Evolutionary conservation across 1,140 invertebrate species (phyloP).

Genomic region (Scaptomyza graminum): DNA sequence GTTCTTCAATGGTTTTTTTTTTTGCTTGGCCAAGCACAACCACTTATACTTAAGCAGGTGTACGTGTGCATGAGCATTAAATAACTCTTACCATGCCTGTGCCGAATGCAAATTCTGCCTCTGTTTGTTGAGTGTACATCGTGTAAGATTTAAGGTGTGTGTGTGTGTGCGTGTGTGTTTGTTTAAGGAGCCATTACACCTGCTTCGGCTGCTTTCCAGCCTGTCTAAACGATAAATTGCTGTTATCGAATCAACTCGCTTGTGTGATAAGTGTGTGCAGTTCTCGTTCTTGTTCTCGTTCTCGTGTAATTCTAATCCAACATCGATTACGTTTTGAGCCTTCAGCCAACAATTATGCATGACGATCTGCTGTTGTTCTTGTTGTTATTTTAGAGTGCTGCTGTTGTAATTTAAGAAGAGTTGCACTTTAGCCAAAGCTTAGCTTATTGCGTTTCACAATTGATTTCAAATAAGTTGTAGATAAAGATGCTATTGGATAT

Average conservation of each 20-base stretch:
- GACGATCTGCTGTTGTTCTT: neutral
- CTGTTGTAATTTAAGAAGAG: neutral
- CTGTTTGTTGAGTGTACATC: conserved; percentile 29
- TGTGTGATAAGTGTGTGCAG: conserved; percentile 11
- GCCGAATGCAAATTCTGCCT: conserved; percentile 65
- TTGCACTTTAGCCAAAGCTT: too few relatives aligned
- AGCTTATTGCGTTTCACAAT: neutral
- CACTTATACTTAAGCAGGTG: conserved; percentile 50
- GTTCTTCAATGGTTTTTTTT: conserved; percentile 48
- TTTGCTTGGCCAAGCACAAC: conserved; percentile 52
- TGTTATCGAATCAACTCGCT: conserved; percentile 64
- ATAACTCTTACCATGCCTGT: conserved; percentile 66
- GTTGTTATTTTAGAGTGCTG: too few relatives aligned
- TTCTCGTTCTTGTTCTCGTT: too few relatives aligned
- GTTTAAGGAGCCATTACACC: conserved; percentile 42
- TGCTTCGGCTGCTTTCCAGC: conserved; percentile 28
- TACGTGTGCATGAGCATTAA: conserved; percentile 44
- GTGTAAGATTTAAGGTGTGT: conserved; percentile 1
- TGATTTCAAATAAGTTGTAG: neutral
- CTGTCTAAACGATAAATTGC: conserved; percentile 71
- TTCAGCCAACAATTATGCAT: conserved; percentile 54
- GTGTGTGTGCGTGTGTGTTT: conserved; percentile 5
- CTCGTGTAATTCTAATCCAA: too few relatives aligned
- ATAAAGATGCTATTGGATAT: neutral
- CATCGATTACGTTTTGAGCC: conserved; percentile 1